Percentiles rank a stretch among this genome's conserved stretches.
Evolutionary conservation across 2,797 vertebrate species (phyloP).

Genomic region (Remorina albescens): DNA sequence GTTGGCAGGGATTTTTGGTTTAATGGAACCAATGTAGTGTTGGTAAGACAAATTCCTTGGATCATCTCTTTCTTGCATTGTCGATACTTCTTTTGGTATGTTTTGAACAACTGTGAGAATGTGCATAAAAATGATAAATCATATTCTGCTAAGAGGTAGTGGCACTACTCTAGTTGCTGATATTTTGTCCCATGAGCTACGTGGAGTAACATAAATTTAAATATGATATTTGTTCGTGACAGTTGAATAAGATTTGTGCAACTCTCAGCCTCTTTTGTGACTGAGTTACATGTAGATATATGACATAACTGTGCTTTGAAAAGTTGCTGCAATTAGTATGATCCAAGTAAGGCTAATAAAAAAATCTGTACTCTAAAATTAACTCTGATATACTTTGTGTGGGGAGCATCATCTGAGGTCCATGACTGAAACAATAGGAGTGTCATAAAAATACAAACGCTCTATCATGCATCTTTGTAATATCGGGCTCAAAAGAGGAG

Average conservation of each 20-base stretch:
- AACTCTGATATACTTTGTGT: constrained; percentile 18
- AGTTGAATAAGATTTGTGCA: not conserved
- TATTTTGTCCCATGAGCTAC: constrained; percentile 13
- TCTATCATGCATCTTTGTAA: constrained; percentile 33
- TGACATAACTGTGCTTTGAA: constrained; percentile 23
- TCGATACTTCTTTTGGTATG: constrained; percentile 2
- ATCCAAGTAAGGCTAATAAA: constrained; percentile 26
- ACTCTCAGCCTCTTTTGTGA: constrained; percentile 6
- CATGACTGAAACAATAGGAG: constrained; percentile 32
- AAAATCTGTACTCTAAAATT: constrained; percentile 27
- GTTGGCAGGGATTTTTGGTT: constrained; percentile 8
- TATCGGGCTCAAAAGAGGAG: constrained; percentile 41
- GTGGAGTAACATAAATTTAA: not conserved
- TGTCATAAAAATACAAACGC: constrained; percentile 32
- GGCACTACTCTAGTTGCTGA: constrained; percentile 14
- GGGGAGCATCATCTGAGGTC: constrained; percentile 21
- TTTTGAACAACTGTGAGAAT: constrained; percentile 6
- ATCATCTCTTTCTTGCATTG: constrained; percentile 12
- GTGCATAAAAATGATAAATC: constrained; percentile 19
- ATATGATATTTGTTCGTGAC: constrained; percentile 1
- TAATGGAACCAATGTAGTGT: constrained; percentile 32
- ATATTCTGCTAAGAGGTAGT: constrained; percentile 34
- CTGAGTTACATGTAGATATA: constrained; percentile 16
- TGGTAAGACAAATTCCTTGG: constrained; percentile 5
- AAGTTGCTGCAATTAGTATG: constrained; percentile 24